These are phyloP conservation scores for Cichlasoma orientale DNA, from an alignment of 2,797 vertebrate species.

Conservation along the genomic window DNA sequence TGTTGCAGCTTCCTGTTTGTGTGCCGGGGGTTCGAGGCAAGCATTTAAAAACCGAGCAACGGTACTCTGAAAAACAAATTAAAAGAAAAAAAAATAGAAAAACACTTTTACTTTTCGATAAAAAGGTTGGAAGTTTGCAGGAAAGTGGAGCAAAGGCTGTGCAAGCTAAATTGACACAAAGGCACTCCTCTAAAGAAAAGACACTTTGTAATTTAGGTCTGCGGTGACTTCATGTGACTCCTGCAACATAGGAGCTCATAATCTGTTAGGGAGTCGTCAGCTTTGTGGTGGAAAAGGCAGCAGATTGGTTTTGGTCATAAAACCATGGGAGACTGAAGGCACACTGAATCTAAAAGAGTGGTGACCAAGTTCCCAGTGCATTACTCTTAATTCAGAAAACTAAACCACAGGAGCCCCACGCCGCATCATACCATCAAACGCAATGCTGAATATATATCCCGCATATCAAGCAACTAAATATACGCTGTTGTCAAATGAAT, in stretches of 20 bases:
- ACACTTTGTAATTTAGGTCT: conserved; percentile 81
- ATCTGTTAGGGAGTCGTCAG: conserved; percentile 78
- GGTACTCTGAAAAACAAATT: background rate
- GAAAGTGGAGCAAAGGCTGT: conserved; percentile 17
- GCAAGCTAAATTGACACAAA: conserved; percentile 53
- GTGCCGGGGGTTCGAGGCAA: background rate
- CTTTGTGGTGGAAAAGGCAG: conserved; percentile 67
- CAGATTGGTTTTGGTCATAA: conserved; percentile 57
- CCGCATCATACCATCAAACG: conserved; percentile 29
- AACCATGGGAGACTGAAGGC: conserved; percentile 54
- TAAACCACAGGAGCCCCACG: conserved; percentile 36
- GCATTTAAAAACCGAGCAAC: conserved; percentile 12
- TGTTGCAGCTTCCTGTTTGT: conserved; percentile 51
- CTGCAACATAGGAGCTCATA: conserved; percentile 72
- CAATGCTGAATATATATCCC: conserved; percentile 15
- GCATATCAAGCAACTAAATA: conserved; percentile 38
- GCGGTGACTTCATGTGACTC: conserved; percentile 75
- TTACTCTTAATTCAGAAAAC: conserved; percentile 54
- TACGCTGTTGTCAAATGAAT: conserved; percentile 35
- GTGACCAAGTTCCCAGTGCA: conserved; percentile 34
- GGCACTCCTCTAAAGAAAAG: conserved; percentile 63
- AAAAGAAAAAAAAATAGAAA: background rate
- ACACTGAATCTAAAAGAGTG: conserved; percentile 51
- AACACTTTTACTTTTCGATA: background rate
- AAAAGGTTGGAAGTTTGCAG: conserved; percentile 1